Conservation (phyloP, 2,113 vertebrate species). For the Clarias gariepinus region DNA sequence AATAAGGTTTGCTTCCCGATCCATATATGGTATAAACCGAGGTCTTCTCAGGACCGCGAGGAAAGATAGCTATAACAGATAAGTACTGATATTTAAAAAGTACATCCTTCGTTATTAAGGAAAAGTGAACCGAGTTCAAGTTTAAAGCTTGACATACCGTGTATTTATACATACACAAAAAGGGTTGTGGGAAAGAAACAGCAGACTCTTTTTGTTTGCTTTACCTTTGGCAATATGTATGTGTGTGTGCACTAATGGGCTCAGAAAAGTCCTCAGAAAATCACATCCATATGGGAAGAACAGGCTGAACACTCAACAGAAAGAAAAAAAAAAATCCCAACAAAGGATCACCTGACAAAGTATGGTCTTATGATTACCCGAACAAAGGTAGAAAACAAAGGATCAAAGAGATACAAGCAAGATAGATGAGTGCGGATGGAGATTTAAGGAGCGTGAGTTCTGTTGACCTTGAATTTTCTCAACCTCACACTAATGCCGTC, state of each 20-base stretch:
- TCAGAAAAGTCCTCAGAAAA: slow-evolving; percentile 58
- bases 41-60: background rate
- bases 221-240: slow-evolving; percentile 65
- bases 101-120: background rate
- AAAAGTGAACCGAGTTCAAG: background rate
- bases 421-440: background rate
- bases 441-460: background rate
- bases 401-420: slow-evolving; percentile 11
- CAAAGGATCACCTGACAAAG: slow-evolving; percentile 24
- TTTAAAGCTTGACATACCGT: slow-evolving; percentile 24
- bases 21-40: background rate
- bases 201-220: slow-evolving; percentile 68
- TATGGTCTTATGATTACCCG: background rate
- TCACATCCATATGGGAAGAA: slow-evolving; percentile 67
- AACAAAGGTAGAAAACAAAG: slow-evolving; percentile 19
- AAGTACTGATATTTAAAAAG: slow-evolving; percentile 3
- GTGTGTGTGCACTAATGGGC: slow-evolving; percentile 62
- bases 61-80: slow-evolving; percentile 3
- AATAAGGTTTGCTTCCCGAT: background rate
- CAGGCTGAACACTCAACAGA: slow-evolving; percentile 44
- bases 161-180: slow-evolving; percentile 60
- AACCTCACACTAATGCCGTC: background rate
- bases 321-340: slow-evolving; percentile 33
- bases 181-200: slow-evolving; percentile 66
- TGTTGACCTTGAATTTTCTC: background rate